Conservation (phyloP, 2,888 invertebrate species). For the Mallateleia sp. region DNA sequence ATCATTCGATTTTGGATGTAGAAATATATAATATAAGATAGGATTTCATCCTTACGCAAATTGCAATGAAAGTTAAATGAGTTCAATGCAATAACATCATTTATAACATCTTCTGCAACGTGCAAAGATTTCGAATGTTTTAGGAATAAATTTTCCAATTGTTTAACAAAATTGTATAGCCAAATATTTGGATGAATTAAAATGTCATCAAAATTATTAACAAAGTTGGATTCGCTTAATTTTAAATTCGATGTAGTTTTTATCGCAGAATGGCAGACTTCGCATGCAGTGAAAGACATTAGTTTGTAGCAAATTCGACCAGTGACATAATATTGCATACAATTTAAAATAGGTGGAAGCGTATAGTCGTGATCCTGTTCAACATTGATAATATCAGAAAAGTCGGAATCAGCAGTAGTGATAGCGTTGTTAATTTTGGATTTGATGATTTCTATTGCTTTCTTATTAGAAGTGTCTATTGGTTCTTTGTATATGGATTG, state of each 20-base stretch:
- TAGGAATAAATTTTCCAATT: not conserved
- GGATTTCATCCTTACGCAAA: conserved; percentile 6
- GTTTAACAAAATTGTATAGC: not conserved
- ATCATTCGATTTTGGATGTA: conserved; percentile 4
- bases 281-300: conserved; percentile 15
- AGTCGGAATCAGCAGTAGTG: conserved; percentile 5
- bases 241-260: not conserved
- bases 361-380: conserved; percentile 28
- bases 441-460: no score
- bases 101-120: conserved; percentile 15
- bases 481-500: not conserved
- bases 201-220: conserved; percentile 2
- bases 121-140: conserved; percentile 8
- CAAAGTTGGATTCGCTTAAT: not conserved
- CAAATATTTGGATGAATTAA: conserved; percentile 19
- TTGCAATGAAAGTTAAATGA: conserved; percentile 5
- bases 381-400: not conserved
- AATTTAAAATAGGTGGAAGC: conserved; percentile 3
- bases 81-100: not conserved
- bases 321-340: conserved; percentile 24
- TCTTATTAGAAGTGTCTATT: no score
- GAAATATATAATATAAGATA: conserved; percentile 12
- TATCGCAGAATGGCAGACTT: conserved; percentile 5
- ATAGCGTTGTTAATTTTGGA: not conserved
- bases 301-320: conserved; percentile 14